phyloP scores from a whole-genome alignment of 2,797 vertebrate genomes.

The Coccyzus lansbergi region DNA sequence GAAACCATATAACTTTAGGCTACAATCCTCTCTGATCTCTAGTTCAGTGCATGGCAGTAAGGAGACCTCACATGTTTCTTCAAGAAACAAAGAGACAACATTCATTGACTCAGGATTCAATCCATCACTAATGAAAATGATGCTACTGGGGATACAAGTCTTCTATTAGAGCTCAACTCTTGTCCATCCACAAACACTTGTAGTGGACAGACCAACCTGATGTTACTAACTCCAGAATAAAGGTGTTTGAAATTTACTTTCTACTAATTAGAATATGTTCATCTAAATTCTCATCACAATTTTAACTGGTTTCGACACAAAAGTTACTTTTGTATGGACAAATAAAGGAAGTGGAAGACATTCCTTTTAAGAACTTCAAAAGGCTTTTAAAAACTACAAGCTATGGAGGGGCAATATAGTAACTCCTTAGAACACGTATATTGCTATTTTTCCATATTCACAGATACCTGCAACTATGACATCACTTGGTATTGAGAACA shows the following conservation, averaged over 20 bases:
- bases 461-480: not conserved
- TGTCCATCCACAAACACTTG: not conserved
- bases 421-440: not conserved
- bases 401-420: not conserved
- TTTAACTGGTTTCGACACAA: not conserved
- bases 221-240: not conserved
- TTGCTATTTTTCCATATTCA: not conserved
- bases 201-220: not conserved
- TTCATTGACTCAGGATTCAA: not conserved
- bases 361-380: not conserved
- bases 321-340: not conserved
- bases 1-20: slow-evolving; percentile 16
- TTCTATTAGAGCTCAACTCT: not conserved
- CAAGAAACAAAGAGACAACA: not conserved
- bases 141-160: not conserved
- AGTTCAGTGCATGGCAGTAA: not conserved
- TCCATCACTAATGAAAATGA: not conserved
- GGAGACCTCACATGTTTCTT: not conserved
- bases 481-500: not conserved
- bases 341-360: not conserved
- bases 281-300: not conserved
- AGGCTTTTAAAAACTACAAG: not conserved
- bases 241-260: not conserved
- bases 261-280: not conserved
- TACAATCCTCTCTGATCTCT: slow-evolving; percentile 34